phyloP scores from a whole-genome alignment of 2,888 invertebrate genomes.

The Zootermopsis nevadensis region DNA sequence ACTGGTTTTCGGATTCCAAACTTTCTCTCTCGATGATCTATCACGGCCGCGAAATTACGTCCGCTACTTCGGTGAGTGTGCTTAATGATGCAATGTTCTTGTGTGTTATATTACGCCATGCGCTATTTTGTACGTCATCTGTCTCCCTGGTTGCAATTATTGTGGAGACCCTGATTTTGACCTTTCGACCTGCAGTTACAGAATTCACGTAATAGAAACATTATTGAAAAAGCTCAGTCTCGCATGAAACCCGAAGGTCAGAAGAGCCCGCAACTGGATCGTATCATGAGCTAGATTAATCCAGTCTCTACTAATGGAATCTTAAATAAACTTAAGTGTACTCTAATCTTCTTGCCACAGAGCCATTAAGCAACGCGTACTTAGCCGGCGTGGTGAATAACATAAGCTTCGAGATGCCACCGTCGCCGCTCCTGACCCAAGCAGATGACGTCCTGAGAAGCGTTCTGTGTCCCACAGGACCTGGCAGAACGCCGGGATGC shows the following conservation, averaged over 20 bases:
- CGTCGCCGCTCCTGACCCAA: slow-evolving; percentile 53
- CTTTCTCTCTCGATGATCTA: slow-evolving; percentile 47
- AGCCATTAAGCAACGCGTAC: slow-evolving; percentile 34
- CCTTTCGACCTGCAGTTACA: no score
- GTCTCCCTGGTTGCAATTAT: no score
- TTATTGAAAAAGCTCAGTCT: no score
- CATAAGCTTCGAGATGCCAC: slow-evolving; percentile 48
- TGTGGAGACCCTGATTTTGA: no score
- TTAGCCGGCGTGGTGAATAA: slow-evolving; percentile 51
- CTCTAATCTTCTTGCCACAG: slow-evolving; percentile 24
- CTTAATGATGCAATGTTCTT: no score
- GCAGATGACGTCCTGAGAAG: slow-evolving; percentile 45
- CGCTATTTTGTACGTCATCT: no score
- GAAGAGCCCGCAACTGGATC: not conserved
- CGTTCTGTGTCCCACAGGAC: slow-evolving; percentile 49
- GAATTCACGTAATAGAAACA: no score
- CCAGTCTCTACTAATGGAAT: no score
- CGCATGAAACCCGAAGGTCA: no score
- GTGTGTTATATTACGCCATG: no score
- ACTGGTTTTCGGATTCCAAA: slow-evolving; percentile 49
- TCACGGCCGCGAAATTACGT: slow-evolving; percentile 44
- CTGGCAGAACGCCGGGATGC: slow-evolving; percentile 43
- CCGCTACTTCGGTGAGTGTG: slow-evolving; percentile 51
- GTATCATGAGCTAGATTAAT: not conserved
- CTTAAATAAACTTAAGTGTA: no score